Base-by-base conservation (phyloP, 1,140 invertebrate species). In the Drosophila azteca region DNA sequence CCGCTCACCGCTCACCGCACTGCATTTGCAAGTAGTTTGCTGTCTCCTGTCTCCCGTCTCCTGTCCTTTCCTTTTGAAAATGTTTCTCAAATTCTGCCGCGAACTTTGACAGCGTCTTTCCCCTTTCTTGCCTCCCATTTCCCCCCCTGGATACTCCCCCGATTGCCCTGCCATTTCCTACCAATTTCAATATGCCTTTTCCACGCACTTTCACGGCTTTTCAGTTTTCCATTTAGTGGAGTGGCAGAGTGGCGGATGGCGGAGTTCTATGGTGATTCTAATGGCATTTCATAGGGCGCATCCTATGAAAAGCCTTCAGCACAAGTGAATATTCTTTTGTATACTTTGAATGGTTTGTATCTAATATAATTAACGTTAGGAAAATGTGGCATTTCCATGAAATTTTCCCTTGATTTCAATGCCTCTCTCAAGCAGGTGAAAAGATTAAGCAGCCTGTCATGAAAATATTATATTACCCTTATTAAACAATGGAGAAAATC, bases 1-100 rank as follows among this genome's bases (percentile, higher is more conserved):
- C 9, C 31, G 17, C 17, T 20, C 17, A 20, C 17, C 31, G 17
- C 17, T 20, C 17, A 20, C 17, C 17, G 35, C 35, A 5, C 11
- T 13, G 35, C 35, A 39, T 13, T 39, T 77, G 67, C 78, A 70
- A 76, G 78, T 66, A 80, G 71, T 66, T 78, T 63, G 53, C 45
- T 39, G 35, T 39, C 35, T 39, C 4, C 67, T 52, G 48, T 46
- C 51, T 55, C 63, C 49, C 29, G 22, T 17, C 43, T 7, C 52
- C 46, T 53, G 45, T 24, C 53, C 35, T 50, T 46, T 31, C 59
- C 43, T 62, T 62, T 17, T 24, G 43, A 76, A 63, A 69, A 39
- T 39, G 35, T 71, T 61, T 65, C 24, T 24, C 11, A 58, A 52
- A 59, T 58, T 51, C 22, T 26, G 48, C 35, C 62, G 48, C 62